A percentile compares a stretch with the other conserved stretches of the same genome.
Conservation (phyloP, 2,888 invertebrate species). For the Acleris cristana region DNA sequence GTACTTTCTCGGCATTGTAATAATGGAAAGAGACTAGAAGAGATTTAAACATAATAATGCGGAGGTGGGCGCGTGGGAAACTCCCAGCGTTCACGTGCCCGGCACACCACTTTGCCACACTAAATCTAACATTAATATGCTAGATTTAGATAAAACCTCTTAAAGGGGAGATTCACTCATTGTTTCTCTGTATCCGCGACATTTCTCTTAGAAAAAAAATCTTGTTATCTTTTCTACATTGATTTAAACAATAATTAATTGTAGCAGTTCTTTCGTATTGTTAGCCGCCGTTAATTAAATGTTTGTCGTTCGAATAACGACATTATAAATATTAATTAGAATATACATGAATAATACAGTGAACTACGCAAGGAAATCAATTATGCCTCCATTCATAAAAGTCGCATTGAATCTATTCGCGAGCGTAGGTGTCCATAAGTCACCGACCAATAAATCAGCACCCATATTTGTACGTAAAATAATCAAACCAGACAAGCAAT, state of each 20-base stretch:
- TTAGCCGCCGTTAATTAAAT: conserved; percentile 26
- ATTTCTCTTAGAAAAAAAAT: conserved; percentile 29
- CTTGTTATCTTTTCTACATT: conserved; percentile 11
- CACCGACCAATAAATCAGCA: conserved; percentile 59
- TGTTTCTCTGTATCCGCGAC: conserved; percentile 52
- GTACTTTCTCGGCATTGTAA: conserved; percentile 80
- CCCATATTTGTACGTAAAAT: conserved; percentile 37
- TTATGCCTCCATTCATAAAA: conserved; percentile 71
- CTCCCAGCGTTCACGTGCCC: conserved; percentile 82
- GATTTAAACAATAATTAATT: not conserved
- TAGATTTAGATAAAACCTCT: conserved; percentile 71
- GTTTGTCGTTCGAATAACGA: conserved; percentile 35
- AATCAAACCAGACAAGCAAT: conserved; percentile 30
- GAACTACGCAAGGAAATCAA: conserved; percentile 65
- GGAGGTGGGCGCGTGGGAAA: conserved; percentile 83
- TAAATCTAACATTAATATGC: conserved; percentile 79
- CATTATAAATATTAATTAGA: conserved; percentile 51
- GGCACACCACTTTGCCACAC: conserved; percentile 71
- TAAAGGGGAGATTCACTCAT: conserved; percentile 51
- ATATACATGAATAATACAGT: conserved; percentile 53
- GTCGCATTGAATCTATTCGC: conserved; percentile 56
- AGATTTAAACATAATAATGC: conserved; percentile 82
- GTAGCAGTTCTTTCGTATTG: too few species aligned
- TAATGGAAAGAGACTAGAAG: conserved; percentile 79
- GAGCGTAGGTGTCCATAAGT: conserved; percentile 67